Conservation (phyloP, 1,140 invertebrate genomes). For the Ridgeia piscesae region DNA sequence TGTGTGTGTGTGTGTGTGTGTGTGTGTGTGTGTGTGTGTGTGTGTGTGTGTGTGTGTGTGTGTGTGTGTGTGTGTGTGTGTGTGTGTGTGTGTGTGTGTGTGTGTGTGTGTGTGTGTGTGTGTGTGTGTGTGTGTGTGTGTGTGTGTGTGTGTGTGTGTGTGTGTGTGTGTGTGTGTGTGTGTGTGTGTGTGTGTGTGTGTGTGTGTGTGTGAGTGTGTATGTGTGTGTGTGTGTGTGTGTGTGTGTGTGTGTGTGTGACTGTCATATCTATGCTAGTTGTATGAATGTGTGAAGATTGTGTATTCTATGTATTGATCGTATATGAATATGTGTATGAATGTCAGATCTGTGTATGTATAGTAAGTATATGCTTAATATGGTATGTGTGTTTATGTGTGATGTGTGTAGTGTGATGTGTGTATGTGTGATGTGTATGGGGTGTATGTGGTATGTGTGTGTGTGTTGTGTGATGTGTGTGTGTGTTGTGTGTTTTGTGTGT, state of each 20-base stretch:
- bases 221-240: neutral
- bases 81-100: slow-evolving; percentile 27
- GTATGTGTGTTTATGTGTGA: no score
- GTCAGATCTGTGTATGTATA: no score
- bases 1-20: slow-evolving; percentile 19
- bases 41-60: neutral
- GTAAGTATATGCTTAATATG: no score
- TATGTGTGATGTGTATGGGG: no score
- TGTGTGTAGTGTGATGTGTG: no score
- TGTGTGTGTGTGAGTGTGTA: slow-evolving; percentile 1
- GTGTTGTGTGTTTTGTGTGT: no score
- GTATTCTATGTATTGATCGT: no score
- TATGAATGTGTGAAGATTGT: no score
- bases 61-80: slow-evolving; percentile 18
- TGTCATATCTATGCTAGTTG: no score
- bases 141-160: slow-evolving; percentile 28
- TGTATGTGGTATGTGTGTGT: no score
- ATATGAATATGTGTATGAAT: no score
- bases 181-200: slow-evolving; percentile 25
- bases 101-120: slow-evolving; percentile 24
- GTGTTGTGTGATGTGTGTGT: no score
- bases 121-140: slow-evolving; percentile 25
- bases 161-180: slow-evolving; percentile 17
- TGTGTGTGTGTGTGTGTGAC: slow-evolving; percentile 11
- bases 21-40: slow-evolving; percentile 26